Percentiles rank a stretch among this genome's conserved stretches.
Conservation (phyloP, 2,113 vertebrate species). For the Paratilapia polleni region DNA sequence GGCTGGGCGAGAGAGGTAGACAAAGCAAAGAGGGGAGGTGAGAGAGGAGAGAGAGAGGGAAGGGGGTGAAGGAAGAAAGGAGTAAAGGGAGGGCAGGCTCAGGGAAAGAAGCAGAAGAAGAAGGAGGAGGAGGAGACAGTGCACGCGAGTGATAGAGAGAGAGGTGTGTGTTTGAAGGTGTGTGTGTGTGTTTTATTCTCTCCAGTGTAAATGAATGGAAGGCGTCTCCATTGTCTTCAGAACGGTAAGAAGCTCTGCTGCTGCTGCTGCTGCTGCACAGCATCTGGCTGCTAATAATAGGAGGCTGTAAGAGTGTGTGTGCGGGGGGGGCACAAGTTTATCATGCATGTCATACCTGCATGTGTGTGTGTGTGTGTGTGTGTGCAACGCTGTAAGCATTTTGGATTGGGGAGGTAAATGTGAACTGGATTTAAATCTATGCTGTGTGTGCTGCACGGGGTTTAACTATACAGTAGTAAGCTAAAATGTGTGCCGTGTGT, state of each 20-base stretch:
- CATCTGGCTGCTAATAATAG: constrained; percentile 31
- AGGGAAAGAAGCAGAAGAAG: constrained; percentile 30
- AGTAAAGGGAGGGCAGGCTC: constrained; percentile 32
- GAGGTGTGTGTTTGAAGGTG: constrained; percentile 31
- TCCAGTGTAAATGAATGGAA: constrained; percentile 54
- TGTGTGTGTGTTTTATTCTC: constrained; percentile 46
- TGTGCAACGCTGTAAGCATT: not conserved
- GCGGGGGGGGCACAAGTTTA: not conserved
- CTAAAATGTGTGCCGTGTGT: not conserved
- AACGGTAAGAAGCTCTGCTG: constrained; percentile 70
- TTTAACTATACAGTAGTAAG: not conserved
- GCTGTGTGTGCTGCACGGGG: not conserved
- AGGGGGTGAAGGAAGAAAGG: constrained; percentile 7
- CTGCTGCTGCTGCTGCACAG: constrained; percentile 3
- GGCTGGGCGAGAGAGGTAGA: constrained; percentile 51
- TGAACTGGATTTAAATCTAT: not conserved
- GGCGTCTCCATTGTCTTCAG: constrained; percentile 58
- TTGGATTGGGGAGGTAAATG: not conserved
- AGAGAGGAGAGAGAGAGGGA: constrained; percentile 28
- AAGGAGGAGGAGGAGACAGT: constrained; percentile 32
- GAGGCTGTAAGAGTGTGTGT: not conserved
- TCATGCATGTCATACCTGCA: not conserved
- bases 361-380: not conserved
- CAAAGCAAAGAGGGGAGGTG: constrained; percentile 46
- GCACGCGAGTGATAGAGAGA: constrained; percentile 1